These are phyloP conservation scores for Tetrax tetrax DNA, from an alignment of 2,113 vertebrate species.

Conservation along the genomic window DNA sequence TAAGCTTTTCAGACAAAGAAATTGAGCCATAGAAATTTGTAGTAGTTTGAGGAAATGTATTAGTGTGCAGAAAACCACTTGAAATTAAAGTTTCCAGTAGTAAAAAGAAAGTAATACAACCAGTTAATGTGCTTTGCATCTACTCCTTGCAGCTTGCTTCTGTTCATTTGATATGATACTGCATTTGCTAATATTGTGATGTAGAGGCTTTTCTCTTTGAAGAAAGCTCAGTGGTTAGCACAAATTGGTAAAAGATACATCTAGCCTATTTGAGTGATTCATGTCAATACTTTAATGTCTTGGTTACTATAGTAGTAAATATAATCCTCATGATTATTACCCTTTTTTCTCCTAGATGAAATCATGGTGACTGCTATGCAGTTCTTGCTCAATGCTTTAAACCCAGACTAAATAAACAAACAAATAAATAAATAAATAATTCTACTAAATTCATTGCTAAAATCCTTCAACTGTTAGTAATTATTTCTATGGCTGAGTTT, in stretches of 20 bases:
- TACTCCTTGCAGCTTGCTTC: neutral
- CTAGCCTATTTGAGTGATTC: neutral
- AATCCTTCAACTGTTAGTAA: neutral
- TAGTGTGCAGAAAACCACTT: neutral
- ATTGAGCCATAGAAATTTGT: neutral
- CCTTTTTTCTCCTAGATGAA: neutral
- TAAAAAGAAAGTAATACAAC: neutral
- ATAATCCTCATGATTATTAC: neutral
- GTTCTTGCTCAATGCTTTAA: neutral
- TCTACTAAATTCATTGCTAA: neutral
- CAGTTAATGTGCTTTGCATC: neutral
- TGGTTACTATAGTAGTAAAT: neutral
- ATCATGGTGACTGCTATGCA: neutral
- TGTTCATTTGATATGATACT: neutral
- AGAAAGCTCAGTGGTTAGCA: neutral
- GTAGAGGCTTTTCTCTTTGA: neutral
- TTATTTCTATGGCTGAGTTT: neutral
- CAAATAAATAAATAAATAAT: neutral
- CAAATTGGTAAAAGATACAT: neutral
- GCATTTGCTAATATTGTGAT: neutral
- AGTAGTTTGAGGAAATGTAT: neutral
- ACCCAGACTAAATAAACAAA: neutral
- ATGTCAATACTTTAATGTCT: neutral
- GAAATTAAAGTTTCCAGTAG: neutral
- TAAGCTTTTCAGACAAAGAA: neutral